Base-by-base conservation (phyloP, 2,888 invertebrate species). In the Diarsia rubi region DNA sequence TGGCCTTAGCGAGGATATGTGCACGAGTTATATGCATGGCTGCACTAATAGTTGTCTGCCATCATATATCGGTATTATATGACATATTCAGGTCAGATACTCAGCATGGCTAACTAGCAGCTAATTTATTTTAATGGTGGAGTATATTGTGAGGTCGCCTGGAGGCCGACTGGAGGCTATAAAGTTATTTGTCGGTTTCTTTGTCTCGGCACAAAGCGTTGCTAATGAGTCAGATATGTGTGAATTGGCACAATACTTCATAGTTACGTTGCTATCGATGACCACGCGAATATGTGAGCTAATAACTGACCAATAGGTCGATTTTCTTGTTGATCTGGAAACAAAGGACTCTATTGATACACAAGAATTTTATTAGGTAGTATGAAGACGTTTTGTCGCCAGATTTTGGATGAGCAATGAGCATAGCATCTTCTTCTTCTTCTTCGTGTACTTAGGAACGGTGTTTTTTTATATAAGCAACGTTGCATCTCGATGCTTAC, bases 21-120 rank as follows among this genome's bases (percentile, higher is more conserved):
- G 37, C 42, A 63, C 27, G 16, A 31, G 52, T 9, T n/a, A 63
- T 27, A 31, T 16, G 57, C 44, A 67, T 54, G 27, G 31, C 12
- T 49, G 6, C 31, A 47, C 44, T 11, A 60, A 60, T 42, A 47
- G 52, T 24, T 37, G 19, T 69, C 27, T 57, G 45, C n/a, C 54
- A 52, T 74, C 11, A 31, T 69, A 44, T 59, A 74, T 59, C 27
- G 60, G 54, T 27, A 69, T 52, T 21, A 71, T 11, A 62, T 62
- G 80, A 83, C 71, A 75, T 75, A 79, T 79, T 75, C 69, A 69
- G 82, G 82, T 79, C 82, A 75, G 60, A 54, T 44, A 59, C 47
- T 66, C 60, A 59, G 65, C 52, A 16, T 63, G 57, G 11, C 59
- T 70, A 37, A 60, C 60, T 66, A 57, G 52, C 69, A 47, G 52